Evolutionary conservation across 2,888 invertebrate species (phyloP).

Genomic region (Clusia tigrina): DNA sequence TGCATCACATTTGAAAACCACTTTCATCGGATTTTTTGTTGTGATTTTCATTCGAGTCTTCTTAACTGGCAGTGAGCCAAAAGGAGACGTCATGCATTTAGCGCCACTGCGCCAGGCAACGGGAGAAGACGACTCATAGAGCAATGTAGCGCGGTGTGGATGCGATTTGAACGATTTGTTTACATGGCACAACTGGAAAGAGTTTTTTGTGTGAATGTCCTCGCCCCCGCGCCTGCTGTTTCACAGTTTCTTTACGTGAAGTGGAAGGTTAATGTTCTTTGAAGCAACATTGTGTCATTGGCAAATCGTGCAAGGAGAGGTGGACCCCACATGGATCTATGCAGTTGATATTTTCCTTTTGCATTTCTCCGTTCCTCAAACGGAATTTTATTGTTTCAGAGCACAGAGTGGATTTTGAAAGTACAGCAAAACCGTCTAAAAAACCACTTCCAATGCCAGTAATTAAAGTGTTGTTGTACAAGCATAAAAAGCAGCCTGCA

Average conservation of each 20-base stretch:
- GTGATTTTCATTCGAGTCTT: not conserved
- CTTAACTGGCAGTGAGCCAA: constrained; percentile 44
- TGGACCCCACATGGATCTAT: no score
- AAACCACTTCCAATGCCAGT: not conserved
- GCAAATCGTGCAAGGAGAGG: not conserved
- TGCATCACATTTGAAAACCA: not conserved
- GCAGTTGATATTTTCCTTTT: not conserved
- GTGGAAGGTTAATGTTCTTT: not conserved
- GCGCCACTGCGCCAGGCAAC: no score
- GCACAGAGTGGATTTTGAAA: no score
- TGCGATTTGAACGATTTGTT: no score
- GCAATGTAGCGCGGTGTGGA: no score
- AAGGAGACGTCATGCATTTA: constrained; percentile 47
- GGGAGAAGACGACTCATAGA: no score
- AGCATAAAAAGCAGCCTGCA: no score
- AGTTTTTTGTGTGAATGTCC: not conserved
- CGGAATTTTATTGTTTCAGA: no score
- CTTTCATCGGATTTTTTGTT: constrained; percentile 2
- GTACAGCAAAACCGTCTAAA: no score
- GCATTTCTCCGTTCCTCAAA: not conserved
- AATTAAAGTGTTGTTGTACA: no score
- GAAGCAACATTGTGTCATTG: not conserved
- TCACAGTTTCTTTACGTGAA: no score
- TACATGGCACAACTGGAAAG: not conserved
- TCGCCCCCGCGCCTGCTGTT: not conserved